Evolutionary conservation across 2,113 vertebrate genomes (phyloP), one percentile per base, ranked within the genome.

Genomic region (Phyllostomus hastatus): DNA sequence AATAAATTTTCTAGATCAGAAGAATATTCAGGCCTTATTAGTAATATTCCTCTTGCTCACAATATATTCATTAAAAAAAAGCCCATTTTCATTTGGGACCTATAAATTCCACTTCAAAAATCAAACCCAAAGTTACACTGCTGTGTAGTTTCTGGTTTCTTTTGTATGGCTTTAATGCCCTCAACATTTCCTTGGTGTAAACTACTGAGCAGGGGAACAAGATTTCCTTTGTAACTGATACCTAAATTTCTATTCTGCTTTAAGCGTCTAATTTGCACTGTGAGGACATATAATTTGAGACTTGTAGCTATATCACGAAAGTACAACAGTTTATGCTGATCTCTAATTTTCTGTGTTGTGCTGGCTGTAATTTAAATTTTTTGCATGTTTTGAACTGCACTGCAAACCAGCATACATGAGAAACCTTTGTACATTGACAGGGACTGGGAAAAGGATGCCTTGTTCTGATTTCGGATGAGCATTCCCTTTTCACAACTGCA

Each of bases 221-320:
- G 81, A 95, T 97, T 98, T 70, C 92, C 96, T 98, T 98, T 98
- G 98, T 98, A 97, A 95, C 92, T 97, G 83, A 97, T 67, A 16
- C 95, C 91, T 98, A 98, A 97, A 95, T 94, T 95, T 96, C 97
- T 97, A 61, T 91, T 95, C 95, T 95, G 91, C 91, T 90, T 91
- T 96, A 96, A 97, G 96, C 91, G 86, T 97, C 96, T 96, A 97
- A 96, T 98, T 97, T 98, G 95, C 87, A 95, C 87, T 94, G 87
- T 80, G 64, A 95, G 95, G 97, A 97, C 95, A 93, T 97, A 97
- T 97, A 98, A 98, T 98, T 96, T 97, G 96, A 96, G 96, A 98
- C 82, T 95, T 98, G 88, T 91, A 98, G 93, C 89, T 98, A 91
- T 97, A 98, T 84, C 97, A 96, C 70, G 4, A 89, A 96, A 97